Conservation (phyloP, 1,140 invertebrate species). For the Coptotermes formosanus region DNA sequence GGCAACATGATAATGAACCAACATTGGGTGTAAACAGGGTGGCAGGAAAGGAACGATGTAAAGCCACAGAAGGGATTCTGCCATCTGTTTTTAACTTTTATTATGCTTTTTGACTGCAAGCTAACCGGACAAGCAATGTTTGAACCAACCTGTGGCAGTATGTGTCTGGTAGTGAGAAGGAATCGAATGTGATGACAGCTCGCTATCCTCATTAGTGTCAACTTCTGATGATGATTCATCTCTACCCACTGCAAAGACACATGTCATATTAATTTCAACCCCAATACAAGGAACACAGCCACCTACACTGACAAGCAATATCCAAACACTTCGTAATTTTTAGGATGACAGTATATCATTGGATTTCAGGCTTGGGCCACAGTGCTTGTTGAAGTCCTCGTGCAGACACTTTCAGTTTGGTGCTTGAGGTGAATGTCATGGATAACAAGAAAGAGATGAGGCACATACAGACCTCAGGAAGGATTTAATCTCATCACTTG, state of each 20-base stretch:
- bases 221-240: constrained; percentile 69
- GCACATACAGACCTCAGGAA: no score
- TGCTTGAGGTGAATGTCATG: no score
- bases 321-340: not conserved
- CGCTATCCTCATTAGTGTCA: constrained; percentile 70
- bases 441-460: no score
- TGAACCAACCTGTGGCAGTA: constrained; percentile 57
- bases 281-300: not conserved
- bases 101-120: constrained; percentile 30
- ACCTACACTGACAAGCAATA: not conserved
- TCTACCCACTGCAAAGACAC: constrained; percentile 41
- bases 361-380: no score
- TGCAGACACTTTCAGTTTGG: no score
- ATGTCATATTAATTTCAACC: not conserved
- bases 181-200: constrained; percentile 76
- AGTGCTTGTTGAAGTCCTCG: no score
- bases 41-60: not conserved
- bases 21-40: not conserved
- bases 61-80: constrained; percentile 1
- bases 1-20: not conserved
- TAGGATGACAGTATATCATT: not conserved
- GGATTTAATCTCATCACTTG: no score
- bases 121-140: constrained; percentile 49
- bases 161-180: constrained; percentile 62
- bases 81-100: not conserved